A percentile compares a stretch with the other conserved stretches of the same genome.
These are phyloP conservation scores for Sympetrum striolatum DNA, from an alignment of 2,888 invertebrate species.

Conservation along the genomic window DNA sequence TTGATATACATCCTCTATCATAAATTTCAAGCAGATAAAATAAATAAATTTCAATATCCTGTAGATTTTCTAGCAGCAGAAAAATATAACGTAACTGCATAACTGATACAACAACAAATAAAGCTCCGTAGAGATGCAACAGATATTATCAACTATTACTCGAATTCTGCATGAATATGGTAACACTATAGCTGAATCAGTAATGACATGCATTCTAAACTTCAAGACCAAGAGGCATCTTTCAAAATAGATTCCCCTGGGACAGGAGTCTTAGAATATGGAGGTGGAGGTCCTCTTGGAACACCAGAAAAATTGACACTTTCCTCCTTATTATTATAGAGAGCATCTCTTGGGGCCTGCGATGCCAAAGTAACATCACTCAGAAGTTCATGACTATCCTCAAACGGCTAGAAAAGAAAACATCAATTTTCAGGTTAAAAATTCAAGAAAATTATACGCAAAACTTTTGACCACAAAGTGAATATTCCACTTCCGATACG, in stretches of 20 bases:
- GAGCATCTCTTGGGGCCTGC: background rate
- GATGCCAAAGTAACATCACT: background rate
- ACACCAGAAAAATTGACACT: background rate
- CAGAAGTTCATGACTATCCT: background rate
- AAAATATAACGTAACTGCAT: no score
- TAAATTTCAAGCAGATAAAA: no score
- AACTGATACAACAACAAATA: no score
- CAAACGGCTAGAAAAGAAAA: background rate
- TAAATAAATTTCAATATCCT: no score
- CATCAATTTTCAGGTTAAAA: background rate
- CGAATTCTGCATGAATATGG: background rate
- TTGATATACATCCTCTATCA: no score
- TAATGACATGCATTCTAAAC: background rate
- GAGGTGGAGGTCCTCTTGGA: conserved; percentile 2
- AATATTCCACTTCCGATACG: background rate
- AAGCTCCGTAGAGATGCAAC: background rate
- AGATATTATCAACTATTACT: background rate
- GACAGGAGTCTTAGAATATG: conserved; percentile 6
- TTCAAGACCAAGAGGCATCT: conserved; percentile 1
- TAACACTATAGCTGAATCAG: background rate
- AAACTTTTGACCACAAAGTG: background rate
- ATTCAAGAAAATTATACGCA: background rate
- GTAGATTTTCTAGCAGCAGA: no score
- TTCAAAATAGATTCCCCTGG: background rate
- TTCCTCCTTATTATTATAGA: background rate